phyloP scores from a whole-genome alignment of 2,113 vertebrate species.

The Zosterops pallidus region DNA sequence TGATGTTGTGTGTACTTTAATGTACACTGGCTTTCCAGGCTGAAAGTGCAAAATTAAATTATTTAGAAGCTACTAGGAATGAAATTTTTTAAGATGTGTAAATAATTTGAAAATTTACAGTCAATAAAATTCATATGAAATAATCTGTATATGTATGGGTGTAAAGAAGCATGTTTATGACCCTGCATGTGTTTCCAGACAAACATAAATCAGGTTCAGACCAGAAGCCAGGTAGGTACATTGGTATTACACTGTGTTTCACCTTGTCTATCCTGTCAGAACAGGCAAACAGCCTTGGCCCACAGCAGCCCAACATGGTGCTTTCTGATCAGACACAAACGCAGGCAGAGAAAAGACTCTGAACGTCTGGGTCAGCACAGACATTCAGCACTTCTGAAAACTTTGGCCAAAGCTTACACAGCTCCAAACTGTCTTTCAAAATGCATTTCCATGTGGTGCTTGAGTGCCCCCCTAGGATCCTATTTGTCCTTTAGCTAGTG shows the following conservation, averaged over 20 bases:
- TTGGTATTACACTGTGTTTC: neutral
- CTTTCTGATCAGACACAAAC: neutral
- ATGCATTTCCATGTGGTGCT: neutral
- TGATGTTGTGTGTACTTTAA: neutral
- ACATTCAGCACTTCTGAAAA: neutral
- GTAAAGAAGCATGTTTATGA: neutral
- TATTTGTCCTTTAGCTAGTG: neutral
- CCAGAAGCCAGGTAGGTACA: neutral
- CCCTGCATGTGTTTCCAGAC: rapidly evolving
- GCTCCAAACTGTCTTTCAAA: neutral
- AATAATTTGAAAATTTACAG: neutral
- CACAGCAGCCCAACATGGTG: neutral
- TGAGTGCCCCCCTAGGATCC: neutral
- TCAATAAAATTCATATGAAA: neutral
- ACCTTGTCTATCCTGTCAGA: neutral
- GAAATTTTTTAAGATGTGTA: neutral
- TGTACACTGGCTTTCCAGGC: neutral
- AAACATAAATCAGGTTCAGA: neutral
- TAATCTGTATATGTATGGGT: neutral
- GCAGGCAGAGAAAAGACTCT: neutral
- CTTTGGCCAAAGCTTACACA: neutral
- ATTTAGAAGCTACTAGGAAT: neutral
- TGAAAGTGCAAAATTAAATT: neutral
- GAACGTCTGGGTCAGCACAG: neutral
- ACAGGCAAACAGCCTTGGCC: neutral